Conservation (phyloP, 2,888 invertebrate species). For the Parapristionchus giblindavisi region DNA sequence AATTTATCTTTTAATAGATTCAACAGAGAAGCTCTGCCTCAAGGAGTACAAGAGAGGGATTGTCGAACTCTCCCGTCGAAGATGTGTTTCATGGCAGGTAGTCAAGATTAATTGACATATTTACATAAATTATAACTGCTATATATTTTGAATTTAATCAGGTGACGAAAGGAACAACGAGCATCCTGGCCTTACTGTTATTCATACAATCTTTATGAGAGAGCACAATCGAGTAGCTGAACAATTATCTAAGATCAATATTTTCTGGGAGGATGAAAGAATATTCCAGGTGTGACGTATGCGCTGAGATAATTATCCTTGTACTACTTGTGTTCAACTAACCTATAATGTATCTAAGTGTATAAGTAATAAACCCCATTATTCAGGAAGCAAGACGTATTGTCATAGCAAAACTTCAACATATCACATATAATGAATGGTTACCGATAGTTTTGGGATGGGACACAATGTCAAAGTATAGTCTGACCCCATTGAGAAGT, state of each 20-base stretch:
- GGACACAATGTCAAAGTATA: conserved; percentile 88
- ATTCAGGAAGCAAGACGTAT: conserved; percentile 71
- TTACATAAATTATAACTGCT: background rate
- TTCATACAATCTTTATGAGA: conserved; percentile 67
- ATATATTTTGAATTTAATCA: conserved; percentile 26
- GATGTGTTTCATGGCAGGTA: conserved; percentile 37
- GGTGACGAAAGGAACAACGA: conserved; percentile 68
- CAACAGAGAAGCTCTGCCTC: conserved; percentile 69
- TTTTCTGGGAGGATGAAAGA: conserved; percentile 71
- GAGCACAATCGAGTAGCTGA: conserved; percentile 69
- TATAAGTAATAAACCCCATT: conserved; percentile 69
- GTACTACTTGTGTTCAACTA: background rate
- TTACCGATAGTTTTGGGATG: conserved; percentile 80
- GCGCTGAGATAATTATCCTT: background rate
- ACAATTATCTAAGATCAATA: conserved; percentile 65
- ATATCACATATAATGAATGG: conserved; percentile 72
- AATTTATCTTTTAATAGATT: conserved; percentile 41
- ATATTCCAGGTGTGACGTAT: conserved; percentile 62
- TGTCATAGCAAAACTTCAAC: conserved; percentile 75
- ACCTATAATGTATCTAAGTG: too few relatives aligned
- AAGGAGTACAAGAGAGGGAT: conserved; percentile 68
- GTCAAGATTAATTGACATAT: background rate
- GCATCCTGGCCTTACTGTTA: conserved; percentile 66
- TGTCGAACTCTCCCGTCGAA: conserved; percentile 54
- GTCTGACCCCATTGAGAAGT: conserved; percentile 80